Percentiles rank a stretch among this genome's conserved stretches.
Conservation (phyloP, 2,888 invertebrate species). For the Dorcus parallelipipedus region DNA sequence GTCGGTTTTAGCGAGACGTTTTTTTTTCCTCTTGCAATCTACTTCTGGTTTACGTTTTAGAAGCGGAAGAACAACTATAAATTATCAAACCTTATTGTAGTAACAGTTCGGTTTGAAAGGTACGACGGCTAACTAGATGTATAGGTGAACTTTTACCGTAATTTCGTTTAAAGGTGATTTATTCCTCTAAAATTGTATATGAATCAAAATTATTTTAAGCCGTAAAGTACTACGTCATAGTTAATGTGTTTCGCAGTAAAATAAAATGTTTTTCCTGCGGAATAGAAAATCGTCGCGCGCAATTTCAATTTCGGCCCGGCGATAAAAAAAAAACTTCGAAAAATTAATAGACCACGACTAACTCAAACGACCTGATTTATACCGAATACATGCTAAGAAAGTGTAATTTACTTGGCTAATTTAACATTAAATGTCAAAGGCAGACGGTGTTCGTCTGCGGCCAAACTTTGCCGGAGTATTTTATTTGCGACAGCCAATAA, state of each 20-base stretch:
- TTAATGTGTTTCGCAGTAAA: too few species aligned
- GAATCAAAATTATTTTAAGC: too few species aligned
- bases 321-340: constrained; percentile 8
- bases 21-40: constrained; percentile 11
- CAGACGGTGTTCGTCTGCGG: constrained; percentile 40
- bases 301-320: not conserved
- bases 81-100: constrained; percentile 24
- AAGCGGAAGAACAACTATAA: constrained; percentile 25
- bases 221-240: too few species aligned
- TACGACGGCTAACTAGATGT: not conserved
- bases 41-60: constrained; percentile 20
- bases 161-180: not conserved
- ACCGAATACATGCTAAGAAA: constrained; percentile 42
- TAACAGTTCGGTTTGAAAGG: constrained; percentile 18
- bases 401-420: constrained; percentile 43
- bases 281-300: not conserved
- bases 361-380: constrained; percentile 37
- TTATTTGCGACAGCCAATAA: constrained; percentile 38
- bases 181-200: too few species aligned
- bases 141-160: constrained; percentile 2
- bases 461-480: constrained; percentile 40
- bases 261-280: too few species aligned
- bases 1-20: not conserved
- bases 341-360: constrained; percentile 23
- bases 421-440: constrained; percentile 44